These are phyloP conservation scores for Tortrix viridana DNA, from an alignment of 2,888 invertebrate genomes.

Conservation along the genomic window DNA sequence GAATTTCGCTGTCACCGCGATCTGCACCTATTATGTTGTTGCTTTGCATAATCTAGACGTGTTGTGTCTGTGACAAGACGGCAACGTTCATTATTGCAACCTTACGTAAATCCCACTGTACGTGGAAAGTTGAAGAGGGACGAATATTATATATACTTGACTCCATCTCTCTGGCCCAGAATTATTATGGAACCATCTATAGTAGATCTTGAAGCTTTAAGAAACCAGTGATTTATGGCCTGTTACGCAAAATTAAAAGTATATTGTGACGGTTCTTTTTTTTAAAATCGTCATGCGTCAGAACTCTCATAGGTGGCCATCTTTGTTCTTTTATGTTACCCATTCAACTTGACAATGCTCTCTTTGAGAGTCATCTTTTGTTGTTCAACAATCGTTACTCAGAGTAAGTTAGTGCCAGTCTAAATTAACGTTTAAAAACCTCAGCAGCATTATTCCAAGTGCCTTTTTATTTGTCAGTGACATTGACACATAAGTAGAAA, in stretches of 20 bases:
- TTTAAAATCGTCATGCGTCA: conserved; percentile 20
- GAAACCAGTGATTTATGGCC: conserved; percentile 28
- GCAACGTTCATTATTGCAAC: conserved; percentile 6
- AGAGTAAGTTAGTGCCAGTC: neutral
- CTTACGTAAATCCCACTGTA: too few relatives aligned
- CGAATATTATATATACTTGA: too few relatives aligned
- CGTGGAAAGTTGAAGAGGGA: too few relatives aligned
- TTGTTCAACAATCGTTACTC: neutral
- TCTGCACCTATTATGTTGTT: conserved; percentile 12
- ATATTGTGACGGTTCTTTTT: conserved; percentile 22
- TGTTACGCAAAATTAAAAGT: conserved; percentile 32
- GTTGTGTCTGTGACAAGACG: conserved; percentile 17
- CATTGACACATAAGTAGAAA: neutral
- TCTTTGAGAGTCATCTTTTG: conserved; percentile 12
- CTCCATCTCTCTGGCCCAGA: too few relatives aligned
- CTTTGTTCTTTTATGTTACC: conserved; percentile 21
- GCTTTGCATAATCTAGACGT: conserved; percentile 14
- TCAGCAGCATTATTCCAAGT: neutral
- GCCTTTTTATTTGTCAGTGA: too few relatives aligned
- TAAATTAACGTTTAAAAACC: neutral
- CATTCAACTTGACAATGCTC: conserved; percentile 24
- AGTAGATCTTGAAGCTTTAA: neutral
- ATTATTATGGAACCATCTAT: too few relatives aligned
- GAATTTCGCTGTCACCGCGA: conserved; percentile 9
- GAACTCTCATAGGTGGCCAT: conserved; percentile 21